Percentiles rank a stretch among this genome's conserved stretches.
Evolutionary conservation across 2,797 vertebrate species (phyloP).

Genomic region (Neomorphus geoffroyi): DNA sequence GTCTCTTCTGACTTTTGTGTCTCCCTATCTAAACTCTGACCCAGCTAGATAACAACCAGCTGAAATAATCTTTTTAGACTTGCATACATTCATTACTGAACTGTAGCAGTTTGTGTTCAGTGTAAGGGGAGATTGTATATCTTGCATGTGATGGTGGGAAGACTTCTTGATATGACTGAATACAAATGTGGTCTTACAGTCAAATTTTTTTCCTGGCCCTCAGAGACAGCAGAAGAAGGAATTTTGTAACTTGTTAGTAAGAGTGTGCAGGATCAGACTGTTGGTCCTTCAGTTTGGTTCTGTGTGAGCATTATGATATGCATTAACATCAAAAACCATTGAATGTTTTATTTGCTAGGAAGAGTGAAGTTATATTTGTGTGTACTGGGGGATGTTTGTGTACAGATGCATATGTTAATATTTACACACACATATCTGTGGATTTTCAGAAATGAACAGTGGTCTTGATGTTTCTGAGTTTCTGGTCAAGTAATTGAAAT

Average conservation of each 20-base stretch:
- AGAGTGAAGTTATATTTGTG: neutral
- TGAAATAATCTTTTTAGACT: neutral
- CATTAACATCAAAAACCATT: neutral
- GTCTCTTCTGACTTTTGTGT: neutral
- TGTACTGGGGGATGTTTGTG: neutral
- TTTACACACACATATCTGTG: neutral
- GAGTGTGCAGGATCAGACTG: neutral
- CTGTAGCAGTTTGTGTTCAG: neutral
- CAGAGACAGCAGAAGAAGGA: neutral
- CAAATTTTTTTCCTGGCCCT: neutral
- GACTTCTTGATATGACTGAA: neutral
- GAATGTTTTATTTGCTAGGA: neutral
- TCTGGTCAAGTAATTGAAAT: neutral
- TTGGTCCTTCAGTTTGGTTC: neutral
- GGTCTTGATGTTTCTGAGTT: neutral
- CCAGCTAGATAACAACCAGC: slow-evolving; percentile 3
- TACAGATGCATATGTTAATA: neutral
- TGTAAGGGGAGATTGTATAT: neutral
- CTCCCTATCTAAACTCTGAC: slow-evolving; percentile 38
- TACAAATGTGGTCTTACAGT: neutral
- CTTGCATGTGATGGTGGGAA: neutral
- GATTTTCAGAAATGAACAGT: neutral
- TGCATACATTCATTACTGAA: neutral
- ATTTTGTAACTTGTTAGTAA: neutral
- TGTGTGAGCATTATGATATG: neutral